Evolutionary conservation across 2,797 vertebrate genomes (phyloP).

Genomic region (Enteromius trimaculatus): DNA sequence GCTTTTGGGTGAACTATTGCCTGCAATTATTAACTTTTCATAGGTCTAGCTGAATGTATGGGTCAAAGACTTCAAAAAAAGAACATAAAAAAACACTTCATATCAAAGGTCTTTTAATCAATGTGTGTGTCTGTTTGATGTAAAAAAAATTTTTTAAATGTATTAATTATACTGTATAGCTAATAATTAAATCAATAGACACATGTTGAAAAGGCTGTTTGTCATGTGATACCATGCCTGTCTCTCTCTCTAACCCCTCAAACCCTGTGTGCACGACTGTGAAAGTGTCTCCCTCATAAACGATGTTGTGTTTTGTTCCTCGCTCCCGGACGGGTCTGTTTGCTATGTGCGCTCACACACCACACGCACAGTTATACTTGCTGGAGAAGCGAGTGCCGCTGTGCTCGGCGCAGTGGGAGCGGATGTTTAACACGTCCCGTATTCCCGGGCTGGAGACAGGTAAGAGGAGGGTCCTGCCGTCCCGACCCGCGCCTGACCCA

Average conservation of each 20-base stretch:
- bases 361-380: conserved; percentile 84
- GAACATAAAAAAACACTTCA: too few relatives aligned
- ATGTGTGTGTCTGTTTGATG: not conserved
- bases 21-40: conserved; percentile 2
- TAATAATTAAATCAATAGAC: not conserved
- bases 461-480: conserved; percentile 76
- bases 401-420: conserved; percentile 98
- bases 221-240: not conserved
- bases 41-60: not conserved
- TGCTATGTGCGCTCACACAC: conserved; percentile 39
- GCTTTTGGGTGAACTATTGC: not conserved
- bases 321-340: conserved; percentile 69
- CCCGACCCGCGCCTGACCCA: conserved; percentile 33
- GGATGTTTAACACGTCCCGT: conserved; percentile 95
- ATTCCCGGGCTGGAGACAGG: conserved; percentile 92
- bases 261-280: conserved; percentile 64
- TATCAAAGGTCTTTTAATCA: too few relatives aligned
- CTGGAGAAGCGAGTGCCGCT: conserved; percentile 93
- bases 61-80: not conserved
- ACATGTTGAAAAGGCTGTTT: not conserved
- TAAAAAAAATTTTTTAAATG: too few relatives aligned
- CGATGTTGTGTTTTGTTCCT: conserved; percentile 74
- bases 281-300: conserved; percentile 49
- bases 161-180: not conserved
- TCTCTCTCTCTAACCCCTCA: conserved; percentile 7